Conservation (phyloP, 1,140 invertebrate genomes). For the Neocloeon triangulifer region DNA sequence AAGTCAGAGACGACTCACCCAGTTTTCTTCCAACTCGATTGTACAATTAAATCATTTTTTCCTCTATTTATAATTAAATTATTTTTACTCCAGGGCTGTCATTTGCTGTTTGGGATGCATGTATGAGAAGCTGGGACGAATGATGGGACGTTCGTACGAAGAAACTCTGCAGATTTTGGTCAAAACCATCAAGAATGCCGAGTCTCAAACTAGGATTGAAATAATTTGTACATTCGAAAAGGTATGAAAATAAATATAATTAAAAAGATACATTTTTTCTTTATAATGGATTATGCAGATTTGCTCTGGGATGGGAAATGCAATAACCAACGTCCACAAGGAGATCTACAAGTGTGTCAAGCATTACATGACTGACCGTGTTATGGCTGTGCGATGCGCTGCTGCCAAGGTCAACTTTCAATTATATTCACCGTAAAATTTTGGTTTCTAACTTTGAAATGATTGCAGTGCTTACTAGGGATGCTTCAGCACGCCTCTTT, state of each 20-base stretch:
- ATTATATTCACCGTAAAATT: neutral
- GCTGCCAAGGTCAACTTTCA: slow-evolving; percentile 43
- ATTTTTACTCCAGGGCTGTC: slow-evolving; percentile 86
- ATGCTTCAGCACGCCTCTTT: slow-evolving; percentile 77
- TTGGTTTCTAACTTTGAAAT: slow-evolving; percentile 7
- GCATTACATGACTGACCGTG: slow-evolving; percentile 66
- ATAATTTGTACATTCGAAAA: slow-evolving; percentile 93
- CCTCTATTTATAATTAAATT: too few relatives aligned
- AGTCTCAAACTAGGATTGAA: slow-evolving; percentile 88
- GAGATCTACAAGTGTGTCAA: slow-evolving; percentile 77
- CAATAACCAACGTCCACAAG: slow-evolving; percentile 68
- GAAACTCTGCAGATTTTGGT: slow-evolving; percentile 87
- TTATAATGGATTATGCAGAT: slow-evolving; percentile 21
- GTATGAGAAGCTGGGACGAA: slow-evolving; percentile 92
- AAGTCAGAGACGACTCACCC: slow-evolving; percentile 92
- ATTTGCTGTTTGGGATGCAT: slow-evolving; percentile 88
- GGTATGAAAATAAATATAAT: slow-evolving; percentile 20
- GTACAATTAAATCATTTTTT: slow-evolving; percentile 35
- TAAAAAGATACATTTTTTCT: slow-evolving; percentile 5
- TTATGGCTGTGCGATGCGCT: slow-evolving; percentile 73
- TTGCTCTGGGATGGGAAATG: slow-evolving; percentile 67
- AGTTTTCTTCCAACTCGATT: slow-evolving; percentile 79
- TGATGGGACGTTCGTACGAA: slow-evolving; percentile 97
- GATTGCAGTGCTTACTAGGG: slow-evolving; percentile 55
- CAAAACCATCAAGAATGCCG: slow-evolving; percentile 77